Base-by-base conservation (phyloP, 2,797 vertebrate species). In the Pygocentrus nattereri region DNA sequence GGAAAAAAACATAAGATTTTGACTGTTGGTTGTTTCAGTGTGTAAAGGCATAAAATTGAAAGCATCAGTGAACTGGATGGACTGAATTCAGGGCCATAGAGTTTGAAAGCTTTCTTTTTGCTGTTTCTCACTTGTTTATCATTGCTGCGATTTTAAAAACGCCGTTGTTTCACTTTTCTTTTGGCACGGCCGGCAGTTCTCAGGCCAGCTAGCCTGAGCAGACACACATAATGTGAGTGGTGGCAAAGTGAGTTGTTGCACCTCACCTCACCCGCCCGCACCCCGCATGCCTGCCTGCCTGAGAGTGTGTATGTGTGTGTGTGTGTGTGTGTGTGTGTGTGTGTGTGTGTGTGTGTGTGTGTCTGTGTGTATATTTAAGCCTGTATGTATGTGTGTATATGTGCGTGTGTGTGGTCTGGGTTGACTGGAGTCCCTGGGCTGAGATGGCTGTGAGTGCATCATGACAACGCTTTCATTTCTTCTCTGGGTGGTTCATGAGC, bases 161-260 rank as follows among this genome's bases (percentile, higher is more conserved):
- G 72, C 89, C 97, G 95, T 97, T 94, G 88, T 98, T 97, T 93
- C 96, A 95, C 96, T 97, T 98, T 97, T 96, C 97, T 97, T 96
- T 96, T 96, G 95, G 96, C 97, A 96, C 97, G 97, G 61, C 98
- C 96, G 97, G 97, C 97, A 97, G 97, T 97, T 97, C 97, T 98
- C 97, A 98, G 97, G 96, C 97, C 96, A 97, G 96, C 96, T 97
- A 99, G 97, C 96, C 97, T 98, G 97, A 98, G 96, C 98, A 99
- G 98, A 98, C 97, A 97, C 96, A 98, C 98, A 97, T 98, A 96
- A 99, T 99, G 98, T 99, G 97, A 99, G 97, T 98, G 97, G 95
- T 98, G 95, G 95, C 96, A 96, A 97, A 98, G 97, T 99, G 97
- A 99, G 97, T 98, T 96, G 96, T 97, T 95, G 95, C 97, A 98